Conservation (phyloP, 2,888 invertebrate species). For the Monopis laevigella region DNA sequence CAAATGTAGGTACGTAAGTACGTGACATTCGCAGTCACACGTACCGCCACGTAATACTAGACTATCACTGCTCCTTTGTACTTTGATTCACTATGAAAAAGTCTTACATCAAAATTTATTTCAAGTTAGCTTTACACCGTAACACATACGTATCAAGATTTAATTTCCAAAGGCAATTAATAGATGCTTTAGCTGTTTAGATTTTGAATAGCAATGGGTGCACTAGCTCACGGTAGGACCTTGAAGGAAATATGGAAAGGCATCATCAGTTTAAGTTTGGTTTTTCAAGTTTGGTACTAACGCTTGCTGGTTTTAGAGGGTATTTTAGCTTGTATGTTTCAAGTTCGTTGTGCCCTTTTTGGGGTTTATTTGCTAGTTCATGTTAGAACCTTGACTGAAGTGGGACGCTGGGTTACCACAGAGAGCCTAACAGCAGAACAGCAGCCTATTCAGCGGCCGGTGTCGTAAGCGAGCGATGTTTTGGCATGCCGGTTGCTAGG, state of each 20-base stretch:
- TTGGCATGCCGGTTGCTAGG: slow-evolving; percentile 33
- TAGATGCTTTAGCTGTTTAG: slow-evolving; percentile 29
- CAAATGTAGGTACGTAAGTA: slow-evolving; percentile 29
- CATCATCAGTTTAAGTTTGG: slow-evolving; percentile 35
- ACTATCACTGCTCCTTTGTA: slow-evolving; percentile 42
- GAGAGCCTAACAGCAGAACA: slow-evolving; percentile 54
- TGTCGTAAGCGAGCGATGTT: slow-evolving; percentile 34
- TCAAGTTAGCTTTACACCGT: not conserved
- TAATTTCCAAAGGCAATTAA: not conserved
- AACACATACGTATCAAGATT: not conserved
- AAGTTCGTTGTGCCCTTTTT: slow-evolving; percentile 25
- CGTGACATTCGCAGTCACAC: slow-evolving; percentile 49
- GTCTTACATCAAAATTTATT: slow-evolving; percentile 6
- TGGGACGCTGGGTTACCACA: slow-evolving; percentile 58
- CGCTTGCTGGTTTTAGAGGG: not conserved
- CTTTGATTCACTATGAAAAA: slow-evolving; percentile 14
- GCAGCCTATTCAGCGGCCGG: slow-evolving; percentile 38
- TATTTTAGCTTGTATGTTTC: slow-evolving; percentile 17
- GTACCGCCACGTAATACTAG: slow-evolving; percentile 40
- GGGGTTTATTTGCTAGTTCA: slow-evolving; percentile 23
- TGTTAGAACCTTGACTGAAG: slow-evolving; percentile 60
- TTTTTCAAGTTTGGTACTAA: slow-evolving; percentile 21
- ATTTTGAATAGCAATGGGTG: slow-evolving; percentile 34
- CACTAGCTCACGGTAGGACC: slow-evolving; percentile 46
- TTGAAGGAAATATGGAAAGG: slow-evolving; percentile 48